Conservation (phyloP, 2,888 invertebrate genomes). For the Netelia inedita region DNA sequence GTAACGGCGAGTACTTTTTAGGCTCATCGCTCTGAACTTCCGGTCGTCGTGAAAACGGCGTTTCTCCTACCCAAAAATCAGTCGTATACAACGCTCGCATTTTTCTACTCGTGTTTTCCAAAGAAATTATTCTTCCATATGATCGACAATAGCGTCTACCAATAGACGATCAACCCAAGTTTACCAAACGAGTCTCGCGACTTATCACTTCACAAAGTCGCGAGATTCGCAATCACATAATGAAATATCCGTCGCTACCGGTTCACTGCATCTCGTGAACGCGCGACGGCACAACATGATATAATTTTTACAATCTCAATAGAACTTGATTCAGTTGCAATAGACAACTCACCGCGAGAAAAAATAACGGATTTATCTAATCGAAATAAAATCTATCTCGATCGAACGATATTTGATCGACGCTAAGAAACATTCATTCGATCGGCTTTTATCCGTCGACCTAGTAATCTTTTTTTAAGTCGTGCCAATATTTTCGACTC, state of each 20-base stretch:
- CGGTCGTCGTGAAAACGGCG: conserved; percentile 38
- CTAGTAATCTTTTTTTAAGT: not conserved
- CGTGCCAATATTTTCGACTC: not conserved
- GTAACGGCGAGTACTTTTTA: conserved; percentile 81
- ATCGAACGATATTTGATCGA: conserved; percentile 13
- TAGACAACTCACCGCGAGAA: conserved; percentile 55
- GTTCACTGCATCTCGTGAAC: conserved; percentile 61
- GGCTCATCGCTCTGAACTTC: conserved; percentile 74
- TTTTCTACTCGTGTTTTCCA: not conserved
- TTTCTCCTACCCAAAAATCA: conserved; percentile 19
- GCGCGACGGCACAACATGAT: conserved; percentile 28
- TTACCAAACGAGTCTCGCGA: conserved; percentile 22
- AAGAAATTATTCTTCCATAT: conserved; percentile 3
- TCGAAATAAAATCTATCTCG: not conserved
- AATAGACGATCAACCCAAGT: conserved; percentile 32
- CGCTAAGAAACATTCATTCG: not conserved
- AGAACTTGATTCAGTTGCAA: conserved; percentile 75
- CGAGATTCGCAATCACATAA: conserved; percentile 19
- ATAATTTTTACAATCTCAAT: conserved; percentile 31
- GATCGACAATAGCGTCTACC: conserved; percentile 41
- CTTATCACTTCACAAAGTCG: not conserved
- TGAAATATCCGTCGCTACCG: conserved; percentile 48
- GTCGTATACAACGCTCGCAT: conserved; percentile 3
- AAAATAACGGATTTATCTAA: not conserved
- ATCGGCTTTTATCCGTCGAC: not conserved